Evolutionary conservation across 2,888 invertebrate genomes (phyloP).

Genomic region (Mythimna pallens): DNA sequence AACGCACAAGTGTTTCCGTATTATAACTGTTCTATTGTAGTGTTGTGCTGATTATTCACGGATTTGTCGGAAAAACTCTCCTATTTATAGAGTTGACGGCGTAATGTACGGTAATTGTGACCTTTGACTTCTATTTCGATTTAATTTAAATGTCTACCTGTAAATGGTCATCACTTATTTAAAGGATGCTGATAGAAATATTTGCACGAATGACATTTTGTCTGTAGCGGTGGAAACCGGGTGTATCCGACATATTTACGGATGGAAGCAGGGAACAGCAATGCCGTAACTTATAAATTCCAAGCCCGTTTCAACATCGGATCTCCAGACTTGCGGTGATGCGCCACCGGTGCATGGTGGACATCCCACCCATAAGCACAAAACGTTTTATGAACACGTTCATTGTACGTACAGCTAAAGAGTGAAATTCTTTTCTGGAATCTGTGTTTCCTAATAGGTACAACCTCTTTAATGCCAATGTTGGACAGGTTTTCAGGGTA

Average conservation of each 20-base stretch:
- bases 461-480: too few relatives aligned
- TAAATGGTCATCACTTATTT: too few relatives aligned
- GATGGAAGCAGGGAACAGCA: background rate
- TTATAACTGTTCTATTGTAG: constrained; percentile 58
- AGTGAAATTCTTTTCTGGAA: too few relatives aligned
- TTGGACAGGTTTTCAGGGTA: too few relatives aligned
- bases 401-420: too few relatives aligned
- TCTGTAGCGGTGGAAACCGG: background rate
- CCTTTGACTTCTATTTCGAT: constrained; percentile 7
- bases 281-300: too few relatives aligned
- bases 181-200: background rate
- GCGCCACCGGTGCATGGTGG: too few relatives aligned
- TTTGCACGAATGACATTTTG: background rate
- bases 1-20: constrained; percentile 54
- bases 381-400: too few relatives aligned
- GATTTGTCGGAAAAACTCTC: constrained; percentile 51
- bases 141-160: background rate
- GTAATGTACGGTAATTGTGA: constrained; percentile 22
- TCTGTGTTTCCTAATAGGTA: too few relatives aligned
- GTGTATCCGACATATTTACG: background rate
- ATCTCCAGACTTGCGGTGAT: too few relatives aligned
- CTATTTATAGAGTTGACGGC: constrained; percentile 41
- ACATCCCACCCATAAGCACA: too few relatives aligned
- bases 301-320: too few relatives aligned
- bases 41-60: constrained; percentile 56